Base-by-base conservation (phyloP, 53 echinoderm and acorn worm genomes). In the Holothuria leucospilota region DNA sequence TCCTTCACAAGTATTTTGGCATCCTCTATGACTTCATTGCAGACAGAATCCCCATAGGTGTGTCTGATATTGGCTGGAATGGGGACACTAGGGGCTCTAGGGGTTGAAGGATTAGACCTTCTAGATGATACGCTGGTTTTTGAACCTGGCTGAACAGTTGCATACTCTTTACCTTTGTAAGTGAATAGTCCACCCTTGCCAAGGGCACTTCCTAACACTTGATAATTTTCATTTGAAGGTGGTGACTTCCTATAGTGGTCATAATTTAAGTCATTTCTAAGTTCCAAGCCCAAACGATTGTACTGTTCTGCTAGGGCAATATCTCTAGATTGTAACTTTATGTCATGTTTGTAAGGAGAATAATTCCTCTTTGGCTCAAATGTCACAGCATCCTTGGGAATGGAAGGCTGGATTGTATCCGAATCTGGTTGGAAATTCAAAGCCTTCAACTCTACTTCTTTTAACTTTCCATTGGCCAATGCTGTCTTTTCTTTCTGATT, bases 51-150 rank as follows among this genome's bases (percentile, higher is more conserved):
- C 9, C 97, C 97, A 85, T 96, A 91, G 15, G 82, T 90, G 74
- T 86, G 89, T 42, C 93, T 86, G 21, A 96, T 89, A 52, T 96
- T 96, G 40, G 92, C 81, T 13, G 97, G 97, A 27, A 96, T 93
- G 62, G 73, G 79, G 64, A 87, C 78, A 28, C 74, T 77, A 58
- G 87, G 85, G 42, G 66, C 62, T 49, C 79, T 62, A 63, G 78
- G 79, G 16, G 51, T 53, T 58, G 78, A 13, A 6, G 63, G 41
- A 11, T 59, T 29, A 13, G 80, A 30, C 59, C 30, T 63, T 38
- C 27, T 63, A 14, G 67, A 51, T 42, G 18, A 30, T 6, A 62
- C 29, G 26, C 23, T 25, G 28, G 41, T 77, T 69, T 63, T 78
- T 14, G 28, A 58, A 18, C 56, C 77, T 18, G 78, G 39, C 15